Base-by-base conservation (phyloP, 2,113 vertebrate species). In the Ptilorrhoa leucosticta region DNA sequence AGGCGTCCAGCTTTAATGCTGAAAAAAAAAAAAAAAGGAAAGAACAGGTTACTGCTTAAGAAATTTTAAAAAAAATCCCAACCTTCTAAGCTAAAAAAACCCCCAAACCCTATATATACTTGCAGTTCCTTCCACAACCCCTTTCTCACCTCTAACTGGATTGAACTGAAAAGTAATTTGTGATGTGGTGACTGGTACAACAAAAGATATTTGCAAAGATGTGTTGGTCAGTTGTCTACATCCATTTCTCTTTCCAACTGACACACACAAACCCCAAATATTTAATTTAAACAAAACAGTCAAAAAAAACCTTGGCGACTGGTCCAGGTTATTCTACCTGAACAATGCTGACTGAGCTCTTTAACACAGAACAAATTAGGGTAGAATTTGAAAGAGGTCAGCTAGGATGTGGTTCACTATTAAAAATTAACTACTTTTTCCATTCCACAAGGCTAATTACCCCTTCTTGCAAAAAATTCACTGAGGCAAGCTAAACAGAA, bases 1-100 rank as follows among this genome's bases (percentile, higher is more conserved):
- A 99, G 99, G 37, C 89, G 97, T 13, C 99, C 99, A 94, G 99
- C 99, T 97, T 99, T 99, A 94, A 99, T 97, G 94, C 99, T 99
- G 87, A 91, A 97, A 98, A 18, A 89, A 35, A 26, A n/a, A 14
- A n/a, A 47, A 13, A 56, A 87, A 83, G 53, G 53, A 77, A 94
- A 50, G 10, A 94, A 33, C 21, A 83, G 17, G 79, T 96, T 92
- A 95, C 20, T 78, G 45, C 14, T 82, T 30, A 40, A 72, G 6
- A 61, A 39, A n/a, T 76, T 40, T 2, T 5, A 10, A 27, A 61
- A 78, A 35, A 78, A 37, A 7, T 1, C 5, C 39, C 37, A 76
- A 63, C 2, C 2, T 72, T 76, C 24, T 57, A 47, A 13, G 18
- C 30, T 30, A 47, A 76, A 89, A 48, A 61, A 45, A 13, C 13